phyloP scores from a whole-genome alignment of 2,888 invertebrate genomes.

The Nemotelus pantherinus region DNA sequence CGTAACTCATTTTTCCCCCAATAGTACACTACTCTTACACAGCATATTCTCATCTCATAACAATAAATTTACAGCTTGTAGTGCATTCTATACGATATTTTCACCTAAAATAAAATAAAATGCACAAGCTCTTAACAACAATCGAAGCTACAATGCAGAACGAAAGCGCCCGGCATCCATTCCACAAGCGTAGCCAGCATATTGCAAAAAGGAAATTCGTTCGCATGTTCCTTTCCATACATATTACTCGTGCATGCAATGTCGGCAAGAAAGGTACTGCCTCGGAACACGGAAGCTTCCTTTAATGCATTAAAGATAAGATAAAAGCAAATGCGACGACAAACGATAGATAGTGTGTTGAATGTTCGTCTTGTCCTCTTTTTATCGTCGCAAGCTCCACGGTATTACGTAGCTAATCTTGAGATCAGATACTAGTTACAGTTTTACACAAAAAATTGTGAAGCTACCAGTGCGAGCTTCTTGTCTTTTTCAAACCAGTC shows the following conservation, averaged over 20 bases:
- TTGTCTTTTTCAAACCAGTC: constrained; percentile 3
- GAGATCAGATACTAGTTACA: constrained; percentile 37
- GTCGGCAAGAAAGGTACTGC: background rate
- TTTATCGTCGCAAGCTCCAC: background rate
- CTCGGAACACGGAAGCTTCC: constrained; percentile 14
- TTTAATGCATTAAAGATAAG: constrained; percentile 41
- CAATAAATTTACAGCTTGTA: constrained; percentile 28
- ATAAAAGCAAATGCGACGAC: constrained; percentile 31
- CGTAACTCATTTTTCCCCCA: too few relatives aligned
- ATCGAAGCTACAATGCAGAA: constrained; percentile 8
- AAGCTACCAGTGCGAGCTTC: background rate
- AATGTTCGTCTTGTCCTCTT: constrained; percentile 12
- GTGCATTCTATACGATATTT: constrained; percentile 31
- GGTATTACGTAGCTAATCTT: constrained; percentile 37
- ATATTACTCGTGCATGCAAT: constrained; percentile 29
- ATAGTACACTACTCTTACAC: background rate
- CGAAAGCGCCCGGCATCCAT: background rate
- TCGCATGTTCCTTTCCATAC: constrained; percentile 11
- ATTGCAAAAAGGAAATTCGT: constrained; percentile 19
- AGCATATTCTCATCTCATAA: constrained; percentile 19
- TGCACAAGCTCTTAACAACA: constrained; percentile 28
- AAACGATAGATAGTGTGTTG: constrained; percentile 25
- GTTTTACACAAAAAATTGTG: constrained; percentile 23
- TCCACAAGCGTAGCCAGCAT: background rate
- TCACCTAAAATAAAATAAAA: constrained; percentile 34